A percentile compares a stretch with the other conserved stretches of the same genome.
Evolutionary conservation across 1,140 invertebrate genomes (phyloP).

Genomic region (Mylabris phalerata): DNA sequence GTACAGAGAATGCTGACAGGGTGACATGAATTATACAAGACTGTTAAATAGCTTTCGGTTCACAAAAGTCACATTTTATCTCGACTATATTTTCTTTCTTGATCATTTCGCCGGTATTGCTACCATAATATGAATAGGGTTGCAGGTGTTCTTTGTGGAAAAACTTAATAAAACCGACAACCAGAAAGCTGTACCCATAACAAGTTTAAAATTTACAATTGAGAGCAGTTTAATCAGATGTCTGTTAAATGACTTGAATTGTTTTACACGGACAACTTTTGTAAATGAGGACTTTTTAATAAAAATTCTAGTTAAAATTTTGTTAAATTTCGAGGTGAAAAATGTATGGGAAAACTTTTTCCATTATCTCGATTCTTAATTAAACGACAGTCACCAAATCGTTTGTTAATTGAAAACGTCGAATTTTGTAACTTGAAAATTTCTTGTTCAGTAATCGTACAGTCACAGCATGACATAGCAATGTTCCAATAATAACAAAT

Average conservation of each 20-base stretch:
- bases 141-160: constrained; percentile 18
- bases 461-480: no score
- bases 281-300: constrained; percentile 9
- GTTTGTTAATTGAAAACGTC: constrained; percentile 18
- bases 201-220: constrained; percentile 15
- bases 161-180: constrained; percentile 17
- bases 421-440: constrained; percentile 15
- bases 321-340: constrained; percentile 9
- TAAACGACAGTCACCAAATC: constrained; percentile 10
- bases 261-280: constrained; percentile 7
- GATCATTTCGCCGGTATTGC: background rate
- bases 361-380: constrained; percentile 18
- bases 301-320: constrained; percentile 10
- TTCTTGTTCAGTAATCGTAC: background rate
- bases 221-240: constrained; percentile 15
- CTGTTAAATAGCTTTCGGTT: constrained; percentile 1
- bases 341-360: constrained; percentile 12
- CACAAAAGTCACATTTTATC: background rate
- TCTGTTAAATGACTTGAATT: constrained; percentile 18
- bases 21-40: constrained; percentile 11
- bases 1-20: background rate
- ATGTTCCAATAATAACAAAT: no score
- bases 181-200: background rate
- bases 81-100: background rate
- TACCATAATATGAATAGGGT: background rate